Evolutionary conservation across 2,888 invertebrate genomes (phyloP).

Genomic region (Meteorus cinctellus): DNA sequence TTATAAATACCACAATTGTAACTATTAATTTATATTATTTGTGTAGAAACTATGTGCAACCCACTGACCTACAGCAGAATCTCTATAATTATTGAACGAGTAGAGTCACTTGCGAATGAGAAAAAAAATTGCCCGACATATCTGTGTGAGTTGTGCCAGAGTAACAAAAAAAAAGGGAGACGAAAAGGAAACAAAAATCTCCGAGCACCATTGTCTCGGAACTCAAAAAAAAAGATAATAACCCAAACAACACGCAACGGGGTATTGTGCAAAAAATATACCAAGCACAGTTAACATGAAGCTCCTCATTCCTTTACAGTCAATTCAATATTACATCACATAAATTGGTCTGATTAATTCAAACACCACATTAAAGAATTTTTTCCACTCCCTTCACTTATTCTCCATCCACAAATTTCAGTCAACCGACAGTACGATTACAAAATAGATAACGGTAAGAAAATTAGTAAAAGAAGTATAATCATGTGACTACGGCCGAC

Average conservation of each 20-base stretch:
- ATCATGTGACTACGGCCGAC: not conserved
- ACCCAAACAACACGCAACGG: too few species aligned
- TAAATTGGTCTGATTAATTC: too few species aligned
- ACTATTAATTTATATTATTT: slow-evolving; percentile 14
- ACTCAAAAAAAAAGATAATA: too few species aligned
- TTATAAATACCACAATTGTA: slow-evolving; percentile 15
- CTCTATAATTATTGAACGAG: slow-evolving; percentile 19
- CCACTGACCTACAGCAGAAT: slow-evolving; percentile 46
- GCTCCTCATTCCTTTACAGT: too few species aligned
- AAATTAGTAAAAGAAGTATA: slow-evolving; percentile 1
- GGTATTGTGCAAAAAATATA: too few species aligned
- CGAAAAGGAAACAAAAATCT: too few species aligned
- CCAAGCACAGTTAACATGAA: too few species aligned
- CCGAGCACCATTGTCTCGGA: too few species aligned
- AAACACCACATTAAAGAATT: too few species aligned
- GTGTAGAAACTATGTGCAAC: slow-evolving; percentile 34
- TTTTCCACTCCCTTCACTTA: too few species aligned
- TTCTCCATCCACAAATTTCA: too few species aligned
- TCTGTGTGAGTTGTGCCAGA: not conserved
- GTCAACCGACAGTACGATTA: not conserved
- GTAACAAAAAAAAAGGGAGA: not conserved
- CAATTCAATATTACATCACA: too few species aligned
- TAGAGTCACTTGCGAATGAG: not conserved
- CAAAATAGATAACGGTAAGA: not conserved
- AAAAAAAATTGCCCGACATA: not conserved